These are phyloP conservation scores for Metopolophium dirhodum DNA, from an alignment of 1,140 invertebrate species.

Conservation along the genomic window DNA sequence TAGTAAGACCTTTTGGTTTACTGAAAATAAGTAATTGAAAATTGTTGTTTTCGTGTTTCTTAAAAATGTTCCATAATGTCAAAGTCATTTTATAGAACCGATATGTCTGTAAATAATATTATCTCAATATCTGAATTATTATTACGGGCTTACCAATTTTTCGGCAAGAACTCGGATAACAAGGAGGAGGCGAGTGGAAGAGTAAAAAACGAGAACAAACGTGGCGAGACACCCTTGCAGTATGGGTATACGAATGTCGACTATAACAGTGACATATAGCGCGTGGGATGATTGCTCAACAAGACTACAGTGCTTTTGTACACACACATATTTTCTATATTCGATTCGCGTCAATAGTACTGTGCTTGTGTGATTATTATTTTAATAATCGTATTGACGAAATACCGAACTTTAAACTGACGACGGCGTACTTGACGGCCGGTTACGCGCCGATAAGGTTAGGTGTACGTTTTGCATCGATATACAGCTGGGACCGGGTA, in stretches of 20 bases:
- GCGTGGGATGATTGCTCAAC: neutral
- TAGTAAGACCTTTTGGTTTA: neutral
- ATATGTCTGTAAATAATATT: neutral
- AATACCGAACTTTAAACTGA: neutral
- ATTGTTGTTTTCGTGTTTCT: neutral
- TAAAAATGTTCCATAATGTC: neutral
- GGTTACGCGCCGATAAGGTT: neutral
- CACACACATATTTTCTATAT: too few species aligned
- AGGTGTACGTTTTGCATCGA: neutral
- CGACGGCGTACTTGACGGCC: neutral
- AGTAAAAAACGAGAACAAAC: neutral
- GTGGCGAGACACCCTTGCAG: neutral
- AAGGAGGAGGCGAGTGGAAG: too few species aligned
- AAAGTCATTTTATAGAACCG: neutral
- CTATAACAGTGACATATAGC: neutral
- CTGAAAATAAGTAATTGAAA: neutral
- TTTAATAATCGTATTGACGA: neutral
- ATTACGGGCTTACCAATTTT: neutral
- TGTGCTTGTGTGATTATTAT: neutral
- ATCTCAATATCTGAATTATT: neutral
- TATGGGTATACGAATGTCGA: neutral
- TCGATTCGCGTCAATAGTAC: neutral
- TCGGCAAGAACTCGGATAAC: too few species aligned
- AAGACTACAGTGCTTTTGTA: neutral
- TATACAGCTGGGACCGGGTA: neutral